Percentiles rank a stretch among this genome's conserved stretches.
phyloP scores from a whole-genome alignment of 1,140 invertebrate genomes.

The Helicoverpa zea region DNA sequence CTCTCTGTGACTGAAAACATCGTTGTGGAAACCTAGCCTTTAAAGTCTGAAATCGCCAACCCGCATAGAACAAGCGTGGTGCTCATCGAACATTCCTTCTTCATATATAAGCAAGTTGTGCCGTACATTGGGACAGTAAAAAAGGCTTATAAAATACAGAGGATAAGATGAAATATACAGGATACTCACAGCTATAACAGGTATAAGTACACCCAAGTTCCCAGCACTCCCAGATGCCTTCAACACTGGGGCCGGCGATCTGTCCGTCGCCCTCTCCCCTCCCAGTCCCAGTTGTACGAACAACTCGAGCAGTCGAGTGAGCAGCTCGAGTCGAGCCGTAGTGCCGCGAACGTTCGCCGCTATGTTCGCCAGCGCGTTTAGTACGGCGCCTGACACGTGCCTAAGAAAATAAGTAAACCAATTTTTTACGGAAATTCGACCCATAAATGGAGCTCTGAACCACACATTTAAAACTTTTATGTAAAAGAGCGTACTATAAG shows the following conservation, averaged over 20 bases:
- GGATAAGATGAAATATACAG: too few relatives aligned
- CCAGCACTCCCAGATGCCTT: conserved; percentile 97
- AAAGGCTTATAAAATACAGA: neutral
- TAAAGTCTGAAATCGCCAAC: too few relatives aligned
- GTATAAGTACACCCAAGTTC: conserved; percentile 98
- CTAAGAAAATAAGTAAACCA: conserved; percentile 77
- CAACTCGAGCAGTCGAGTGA: conserved; percentile 96
- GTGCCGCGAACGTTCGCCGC: conserved; percentile 97
- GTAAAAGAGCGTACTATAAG: too few relatives aligned
- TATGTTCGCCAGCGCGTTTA: conserved; percentile 97
- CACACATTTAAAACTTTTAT: too few relatives aligned
- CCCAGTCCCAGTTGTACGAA: conserved; percentile 99
- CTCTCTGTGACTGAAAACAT: too few relatives aligned
- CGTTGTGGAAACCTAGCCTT: too few relatives aligned
- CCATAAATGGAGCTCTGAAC: too few relatives aligned
- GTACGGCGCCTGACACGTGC: conserved; percentile 97
- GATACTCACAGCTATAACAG: conserved; percentile 96
- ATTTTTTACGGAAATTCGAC: too few relatives aligned
- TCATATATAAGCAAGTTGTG: neutral
- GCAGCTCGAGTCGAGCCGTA: conserved; percentile 94
- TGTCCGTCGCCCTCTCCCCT: conserved; percentile 97
- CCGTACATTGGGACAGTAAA: neutral
- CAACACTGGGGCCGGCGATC: conserved; percentile 90
- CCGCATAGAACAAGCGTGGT: too few relatives aligned
- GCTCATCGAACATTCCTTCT: too few relatives aligned